Percentiles rank a stretch among this genome's conserved stretches.
Conservation (phyloP, 2,888 invertebrate species). For the Exephanes ischioxanthus region DNA sequence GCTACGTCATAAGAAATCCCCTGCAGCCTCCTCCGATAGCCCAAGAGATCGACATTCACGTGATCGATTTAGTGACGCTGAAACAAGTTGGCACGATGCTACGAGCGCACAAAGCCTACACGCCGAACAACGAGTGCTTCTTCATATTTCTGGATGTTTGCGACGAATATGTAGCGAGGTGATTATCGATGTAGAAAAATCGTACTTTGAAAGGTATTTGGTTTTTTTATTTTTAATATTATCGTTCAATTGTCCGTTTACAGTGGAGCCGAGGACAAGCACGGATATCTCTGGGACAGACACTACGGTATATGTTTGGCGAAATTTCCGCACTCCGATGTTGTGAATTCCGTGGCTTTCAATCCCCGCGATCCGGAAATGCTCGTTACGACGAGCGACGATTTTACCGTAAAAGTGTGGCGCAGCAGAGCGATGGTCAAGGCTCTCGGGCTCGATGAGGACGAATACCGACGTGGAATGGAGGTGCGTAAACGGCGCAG, state of each 20-base stretch:
- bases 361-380: conserved; percentile 93
- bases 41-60: conserved; percentile 94
- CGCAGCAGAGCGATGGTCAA: conserved; percentile 85
- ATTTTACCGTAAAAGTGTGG: conserved; percentile 90
- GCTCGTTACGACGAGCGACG: conserved; percentile 94
- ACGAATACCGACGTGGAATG: conserved; percentile 84
- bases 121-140: conserved; percentile 94
- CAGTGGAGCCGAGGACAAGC: conserved; percentile 94
- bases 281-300: conserved; percentile 94
- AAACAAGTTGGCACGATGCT: conserved; percentile 92
- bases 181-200: conserved; percentile 69
- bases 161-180: conserved; percentile 94
- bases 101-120: conserved; percentile 92
- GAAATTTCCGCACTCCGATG: conserved; percentile 91
- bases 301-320: conserved; percentile 92
- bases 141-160: conserved; percentile 94
- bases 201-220: not conserved
- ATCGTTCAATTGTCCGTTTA: conserved; percentile 73
- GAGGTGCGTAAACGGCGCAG: conserved; percentile 84
- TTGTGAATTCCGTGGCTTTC: conserved; percentile 94
- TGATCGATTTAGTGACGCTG: conserved; percentile 92
- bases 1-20: conserved; percentile 91
- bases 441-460: conserved; percentile 84
- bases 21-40: conserved; percentile 94
- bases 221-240: not conserved